Evolutionary conservation across 2,888 invertebrate species (phyloP), one percentile per base, ranked within the genome.

Genomic region (Epinotia bilunana): DNA sequence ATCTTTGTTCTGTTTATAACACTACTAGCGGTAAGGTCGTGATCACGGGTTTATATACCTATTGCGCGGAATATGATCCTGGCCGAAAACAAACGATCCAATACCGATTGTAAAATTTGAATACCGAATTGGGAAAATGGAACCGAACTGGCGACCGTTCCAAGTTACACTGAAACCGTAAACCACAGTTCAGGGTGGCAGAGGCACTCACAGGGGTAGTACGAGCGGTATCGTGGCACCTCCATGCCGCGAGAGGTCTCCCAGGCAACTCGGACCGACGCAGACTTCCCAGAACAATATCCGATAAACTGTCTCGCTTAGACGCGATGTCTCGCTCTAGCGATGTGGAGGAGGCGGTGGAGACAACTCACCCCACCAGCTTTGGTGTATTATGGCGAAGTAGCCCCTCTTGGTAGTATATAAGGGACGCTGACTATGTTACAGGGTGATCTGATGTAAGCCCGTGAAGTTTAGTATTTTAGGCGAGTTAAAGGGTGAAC

Each of bases 201-300:
- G 39, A 39, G 39, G 39, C 39, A 53, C 92, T 94, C 89, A 94
- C 94, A 93, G 83, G 94, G 90, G 91, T 91, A 94, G 82, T 88
- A 92, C 60, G 93, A 89, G 77, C 94, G 91, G 89, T 91, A 93
- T 62, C 94, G 90, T 79, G 94, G 93, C 93, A 94, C 93, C 91
- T 94, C 94, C 94, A 94, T 94, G 80, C 86, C 89, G 89, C 82
- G 78, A 82, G 89, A 91, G 83, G 87, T 93, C 93, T 91, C 92
- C 93, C 91, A 88, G 93, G 92, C 93, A 93, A 93, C 93, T 93
- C 85, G 73, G 18, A 80, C 81, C 85, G 82, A 83, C 81, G 81
- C 79, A 77, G 78, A 79, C 83, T 84, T 84, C 86, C 85, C 84
- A 83, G 85, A 83, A 85, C 83, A 82, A 81, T 82, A 78, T 82